Evolutionary conservation across 1,140 invertebrate genomes (phyloP), one percentile per base, ranked within the genome.

Genomic region (Eumaeus atala): DNA sequence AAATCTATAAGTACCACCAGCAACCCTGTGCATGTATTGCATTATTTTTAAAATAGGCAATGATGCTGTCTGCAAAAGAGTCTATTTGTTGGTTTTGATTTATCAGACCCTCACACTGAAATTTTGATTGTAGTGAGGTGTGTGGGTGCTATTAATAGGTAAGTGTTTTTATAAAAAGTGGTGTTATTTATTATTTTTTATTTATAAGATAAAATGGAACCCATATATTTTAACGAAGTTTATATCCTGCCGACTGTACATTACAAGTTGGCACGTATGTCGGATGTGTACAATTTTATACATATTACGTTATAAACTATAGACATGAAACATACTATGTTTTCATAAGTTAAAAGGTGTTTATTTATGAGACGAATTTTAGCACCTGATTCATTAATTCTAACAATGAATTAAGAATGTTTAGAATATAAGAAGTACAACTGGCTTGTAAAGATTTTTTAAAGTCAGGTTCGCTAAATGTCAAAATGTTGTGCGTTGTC

Each of bases 401-500:
- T 16, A 16, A 35, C 16, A 47, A 33, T 0, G 11, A 16, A 10
- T 52, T 35, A 40, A 47, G 7, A 18, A 52, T 38, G 14, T 44
- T 16, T 33, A 63, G 65, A 51, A 64, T 74, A 81, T 70, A 65
- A 72, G 78, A 69, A 70, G 48, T 79, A 63, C 60, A 70, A 76
- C 72, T 85, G 82, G 66, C 64, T 77, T 54, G 33, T 61, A 51
- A 61, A 64, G 49, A 64, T 70, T 66, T 70, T 72, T 55, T 56
- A 35, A 66, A 70, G 62, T 64, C 63, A 67, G 74, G 67, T 56
- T 49, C 70, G 66, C 56, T 70, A 82, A 78, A 87, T 71, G 83
- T 87, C 83, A 84, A 84, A 84, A 82, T 83, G 77, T 74, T 84
- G 83, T 65, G 70, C 79, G 77, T 77, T 87, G 83, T 83, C 81